Base-by-base conservation (phyloP, 2,113 vertebrate species). In the Cyprinus carpio region DNA sequence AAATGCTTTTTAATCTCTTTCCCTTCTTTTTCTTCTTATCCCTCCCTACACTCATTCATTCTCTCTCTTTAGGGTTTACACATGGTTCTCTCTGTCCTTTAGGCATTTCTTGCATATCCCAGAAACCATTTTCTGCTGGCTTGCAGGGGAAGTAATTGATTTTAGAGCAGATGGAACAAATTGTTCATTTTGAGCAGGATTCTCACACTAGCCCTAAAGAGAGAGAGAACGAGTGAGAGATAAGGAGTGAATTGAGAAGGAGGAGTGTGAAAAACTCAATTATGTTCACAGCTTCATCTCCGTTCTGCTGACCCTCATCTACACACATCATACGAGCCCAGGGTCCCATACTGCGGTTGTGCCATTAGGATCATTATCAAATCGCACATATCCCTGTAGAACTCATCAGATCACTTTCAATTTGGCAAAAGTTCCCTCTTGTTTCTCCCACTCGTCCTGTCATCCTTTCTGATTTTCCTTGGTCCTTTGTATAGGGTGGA, bases 251-350 rank as follows among this genome's bases (percentile, higher is more conserved):
- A 75, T 58, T 72, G 65, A 84, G 64, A 46, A 87, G 77, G 31
- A 85, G 83, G 77, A 82, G 60, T 85, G 87, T 87, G 83, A 81
- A 89, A 89, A 89, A 76, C 75, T 62, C 56, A 79, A 81, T 87
- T 85, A 88, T 76, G 79, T 74, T 88, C 75, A 67, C 65, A 86
- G 62, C 75, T 81, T 85, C 69, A n/a, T 43, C 31, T 74, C 71
- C n/a, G 43, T 80, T 62, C 71, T 43, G 15, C 80, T 79, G 56
- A 84, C 71, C 58, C 77, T 76, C 71, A 65, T 40, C 46, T 74
- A 78, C 2, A 37, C 58, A 54, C 60, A 76, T 82, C 74, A 51
- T 37, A 60, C 10, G 27, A 31, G 49, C 49, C 25, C 69, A 72
- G 77, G 34, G 11, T 71, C 11, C 56, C 72, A 15, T 25, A 34